phyloP scores from a whole-genome alignment of 2,113 vertebrate species.

The Dolichotis patagonum region DNA sequence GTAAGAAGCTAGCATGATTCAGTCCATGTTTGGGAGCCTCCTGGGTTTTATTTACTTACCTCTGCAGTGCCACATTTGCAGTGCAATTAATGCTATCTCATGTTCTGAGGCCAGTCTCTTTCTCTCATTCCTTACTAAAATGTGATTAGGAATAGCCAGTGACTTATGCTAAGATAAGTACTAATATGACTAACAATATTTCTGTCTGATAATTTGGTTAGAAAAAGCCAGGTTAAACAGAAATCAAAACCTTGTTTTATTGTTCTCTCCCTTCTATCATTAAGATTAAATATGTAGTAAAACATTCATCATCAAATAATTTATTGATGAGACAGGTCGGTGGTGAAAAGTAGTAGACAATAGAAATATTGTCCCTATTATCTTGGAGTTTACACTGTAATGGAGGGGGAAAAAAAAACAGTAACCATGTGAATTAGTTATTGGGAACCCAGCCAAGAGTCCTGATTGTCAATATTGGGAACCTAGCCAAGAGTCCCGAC shows the following conservation, averaged over 20 bases:
- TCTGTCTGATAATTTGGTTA: slow-evolving; percentile 14
- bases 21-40: neutral
- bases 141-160: neutral
- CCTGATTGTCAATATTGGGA: too few relatives aligned
- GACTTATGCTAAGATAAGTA: neutral
- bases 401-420: neutral
- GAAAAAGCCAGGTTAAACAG: slow-evolving; percentile 13
- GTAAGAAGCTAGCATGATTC: slow-evolving; percentile 21
- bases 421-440: neutral
- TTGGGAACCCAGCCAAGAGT: too few relatives aligned
- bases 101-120: neutral
- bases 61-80: neutral
- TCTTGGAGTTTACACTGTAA: neutral
- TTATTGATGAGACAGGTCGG: neutral
- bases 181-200: slow-evolving; percentile 30
- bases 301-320: slow-evolving; percentile 2
- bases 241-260: neutral
- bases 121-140: neutral
- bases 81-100: neutral
- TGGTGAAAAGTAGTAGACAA: neutral
- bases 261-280: neutral
- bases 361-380: neutral
- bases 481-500: too few relatives aligned
- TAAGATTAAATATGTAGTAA: neutral
- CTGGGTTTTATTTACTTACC: neutral